Evolutionary conservation across 2,888 invertebrate species (phyloP), one percentile per base, ranked within the genome.

Genomic region (Marasmarcha lunaedactyla): DNA sequence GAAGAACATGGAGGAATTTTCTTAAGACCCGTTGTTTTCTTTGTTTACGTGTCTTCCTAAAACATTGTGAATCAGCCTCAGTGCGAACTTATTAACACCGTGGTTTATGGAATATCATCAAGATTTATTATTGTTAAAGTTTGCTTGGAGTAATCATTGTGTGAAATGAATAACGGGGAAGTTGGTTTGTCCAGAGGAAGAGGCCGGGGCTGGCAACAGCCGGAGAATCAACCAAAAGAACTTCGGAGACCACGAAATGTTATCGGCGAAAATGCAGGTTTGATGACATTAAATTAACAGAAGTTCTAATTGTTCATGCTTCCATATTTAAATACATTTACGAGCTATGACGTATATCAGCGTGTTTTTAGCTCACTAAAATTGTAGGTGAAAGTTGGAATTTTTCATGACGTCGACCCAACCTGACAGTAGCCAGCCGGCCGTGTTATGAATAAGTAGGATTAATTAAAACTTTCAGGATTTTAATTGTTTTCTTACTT

Each of bases 81-180:
- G n/a, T 2, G 10, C 11, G 4, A 3, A 9, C 2, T 30, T 30
- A 9, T 30, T 10, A 9, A 30, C 10, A 30, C 3, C 2, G 30
- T 52, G 51, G 61, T 76, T 56, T 74, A 77, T 78, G 74, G 70
- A 67, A 73, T 62, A 63, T 53, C 46, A 52, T 61, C 57, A 49
- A 57, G 50, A 56, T 56, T 54, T 49, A n/a, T 54, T 43, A 48
- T 49, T 48, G 43, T 51, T 43, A 53, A 41, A 58, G 49, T 51
- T 55, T 42, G 51, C 49, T 48, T 50, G 50, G 48, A 55, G 44
- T 51, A 57, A 57, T 20, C 20, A 20, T 46, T 51, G 54, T 56
- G 50, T 67, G 69, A 70, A 71, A 84, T 84, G 84, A 84, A 81
- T 69, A 84, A 84, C 79, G 84, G 83, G 54, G 84, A 84, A 48